Evolutionary conservation across 2,888 invertebrate genomes (phyloP).

Genomic region (Holacanthella duospinosa): DNA sequence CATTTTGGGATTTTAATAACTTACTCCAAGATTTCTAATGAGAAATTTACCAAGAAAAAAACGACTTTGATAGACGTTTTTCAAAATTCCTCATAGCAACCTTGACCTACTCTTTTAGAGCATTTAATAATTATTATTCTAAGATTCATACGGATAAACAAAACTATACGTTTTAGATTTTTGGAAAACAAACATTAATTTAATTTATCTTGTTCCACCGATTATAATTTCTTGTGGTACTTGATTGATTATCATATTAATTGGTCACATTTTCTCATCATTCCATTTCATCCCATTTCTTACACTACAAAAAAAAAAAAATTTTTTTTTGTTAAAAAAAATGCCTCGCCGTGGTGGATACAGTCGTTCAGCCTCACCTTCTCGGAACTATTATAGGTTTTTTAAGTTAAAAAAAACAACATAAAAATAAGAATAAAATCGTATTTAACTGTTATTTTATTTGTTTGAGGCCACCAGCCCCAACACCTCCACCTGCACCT

Average conservation of each 20-base stretch:
- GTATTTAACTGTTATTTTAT: neutral
- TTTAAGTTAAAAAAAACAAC: no score
- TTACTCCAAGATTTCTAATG: no score
- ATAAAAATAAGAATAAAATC: no score
- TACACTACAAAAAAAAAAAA: neutral
- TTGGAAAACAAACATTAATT: neutral
- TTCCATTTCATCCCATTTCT: neutral
- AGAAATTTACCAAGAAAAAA: no score
- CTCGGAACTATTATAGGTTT: neutral
- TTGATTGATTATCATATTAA: neutral
- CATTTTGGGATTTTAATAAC: no score
- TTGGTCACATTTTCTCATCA: neutral
- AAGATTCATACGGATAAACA: no score
- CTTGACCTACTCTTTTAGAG: no score
- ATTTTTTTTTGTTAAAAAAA: no score
- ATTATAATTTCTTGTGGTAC: neutral
- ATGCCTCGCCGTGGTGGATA: constrained; percentile 1
- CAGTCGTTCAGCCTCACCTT: neutral
- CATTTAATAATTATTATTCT: no score
- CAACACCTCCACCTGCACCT: constrained; percentile 10
- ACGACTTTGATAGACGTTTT: no score
- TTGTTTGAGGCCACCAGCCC: neutral
- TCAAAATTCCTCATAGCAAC: no score
- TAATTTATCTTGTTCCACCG: neutral
- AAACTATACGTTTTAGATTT: no score